Evolutionary conservation across 2,113 vertebrate genomes (phyloP).

Genomic region (Asarcornis scutulata): DNA sequence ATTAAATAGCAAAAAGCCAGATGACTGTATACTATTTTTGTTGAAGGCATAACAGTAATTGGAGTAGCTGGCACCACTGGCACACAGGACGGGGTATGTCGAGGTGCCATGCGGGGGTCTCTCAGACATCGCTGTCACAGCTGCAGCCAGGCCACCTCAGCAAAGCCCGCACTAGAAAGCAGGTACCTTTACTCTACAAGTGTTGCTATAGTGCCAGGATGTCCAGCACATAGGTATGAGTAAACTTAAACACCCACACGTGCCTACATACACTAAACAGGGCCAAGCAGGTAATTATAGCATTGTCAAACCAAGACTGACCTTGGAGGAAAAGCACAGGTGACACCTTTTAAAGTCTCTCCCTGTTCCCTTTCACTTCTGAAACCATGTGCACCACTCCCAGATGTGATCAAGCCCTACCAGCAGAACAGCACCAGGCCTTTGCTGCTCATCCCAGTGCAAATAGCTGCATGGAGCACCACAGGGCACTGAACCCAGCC

Average conservation of each 20-base stretch:
- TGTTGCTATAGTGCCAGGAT: not conserved
- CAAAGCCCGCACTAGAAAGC: not conserved
- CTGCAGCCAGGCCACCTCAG: not conserved
- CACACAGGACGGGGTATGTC: not conserved
- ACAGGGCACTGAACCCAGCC: not conserved
- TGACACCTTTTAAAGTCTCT: not conserved
- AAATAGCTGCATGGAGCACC: not conserved
- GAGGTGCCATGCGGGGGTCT: not conserved
- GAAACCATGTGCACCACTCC: not conserved
- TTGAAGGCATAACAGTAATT: not conserved
- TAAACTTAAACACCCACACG: not conserved
- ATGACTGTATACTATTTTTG: not conserved
- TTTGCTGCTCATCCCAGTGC: not conserved
- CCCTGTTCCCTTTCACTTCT: not conserved
- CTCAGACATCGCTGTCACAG: no score
- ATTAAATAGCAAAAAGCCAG: not conserved
- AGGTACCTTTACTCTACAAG: not conserved
- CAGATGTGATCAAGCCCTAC: not conserved
- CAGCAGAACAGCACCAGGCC: not conserved
- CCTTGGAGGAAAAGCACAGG: not conserved
- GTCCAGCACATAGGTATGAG: not conserved
- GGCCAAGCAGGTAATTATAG: not conserved
- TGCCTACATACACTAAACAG: not conserved
- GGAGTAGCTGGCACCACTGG: not conserved
- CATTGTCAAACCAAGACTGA: not conserved